Evolutionary conservation across 2,113 vertebrate species (phyloP), one percentile per base, ranked within the genome.

Genomic region (Pollimyrus isidori): DNA sequence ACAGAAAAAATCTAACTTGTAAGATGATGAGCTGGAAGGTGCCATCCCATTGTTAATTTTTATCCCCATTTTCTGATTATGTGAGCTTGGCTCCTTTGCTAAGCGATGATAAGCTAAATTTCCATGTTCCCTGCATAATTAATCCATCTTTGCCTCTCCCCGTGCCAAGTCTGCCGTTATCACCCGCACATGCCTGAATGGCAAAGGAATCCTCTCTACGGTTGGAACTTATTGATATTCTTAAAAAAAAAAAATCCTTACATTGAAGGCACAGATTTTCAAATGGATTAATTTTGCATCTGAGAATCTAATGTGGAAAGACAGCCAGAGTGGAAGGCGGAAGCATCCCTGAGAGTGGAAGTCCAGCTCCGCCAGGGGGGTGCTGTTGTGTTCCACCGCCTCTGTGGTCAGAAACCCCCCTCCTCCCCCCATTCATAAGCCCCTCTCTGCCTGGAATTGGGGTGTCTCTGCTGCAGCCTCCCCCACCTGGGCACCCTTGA

Each of bases 401-500:
- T 96, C 96, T 95, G 96, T 97, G 96, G 96, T 96, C 95, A 95
- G 94, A 95, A 96, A 97, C 97, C 96, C 96, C 95, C 96, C 96
- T 96, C 9, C 58, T 1, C 58, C n/a, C 58, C 58, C n/a, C 96
- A 96, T 97, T 97, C 97, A 96, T 96, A 95, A 97, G 96, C 97
- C 95, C 96, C 94, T 96, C 95, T 96, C 95, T 95, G 95, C 96
- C 97, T 96, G 97, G 96, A 99, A 99, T 98, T 97, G 97, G 97
- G 95, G 96, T 98, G 99, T 99, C 99, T 98, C 97, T 98, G 98
- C 98, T 98, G 96, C 97, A 97, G 97, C 97, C 97, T 97, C 97
- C 96, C 97, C 98, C 97, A 95, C 98, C 98, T 98, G 97, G 96
- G 96, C 96, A 97, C 97, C 97, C 99, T 99, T 98, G 98, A 99